Percentiles rank a stretch among this genome's conserved stretches.
These are phyloP conservation scores for Dicentrarchus labrax DNA, from an alignment of 2,113 vertebrate genomes.

Conservation along the genomic window DNA sequence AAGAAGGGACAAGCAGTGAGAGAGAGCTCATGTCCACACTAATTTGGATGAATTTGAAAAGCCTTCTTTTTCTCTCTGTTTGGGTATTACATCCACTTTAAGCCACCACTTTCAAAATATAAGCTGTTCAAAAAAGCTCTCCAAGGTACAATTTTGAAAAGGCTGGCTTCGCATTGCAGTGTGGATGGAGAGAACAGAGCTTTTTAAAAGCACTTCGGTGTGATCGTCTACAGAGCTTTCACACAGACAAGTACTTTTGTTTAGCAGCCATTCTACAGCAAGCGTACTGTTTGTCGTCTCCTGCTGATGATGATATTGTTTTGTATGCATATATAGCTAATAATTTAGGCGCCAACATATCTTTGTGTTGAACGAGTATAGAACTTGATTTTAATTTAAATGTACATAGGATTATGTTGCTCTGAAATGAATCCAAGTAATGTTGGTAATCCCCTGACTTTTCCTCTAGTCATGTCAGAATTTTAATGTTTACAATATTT, in stretches of 20 bases:
- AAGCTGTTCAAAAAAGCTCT: slow-evolving; percentile 1
- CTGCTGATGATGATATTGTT: too few relatives aligned
- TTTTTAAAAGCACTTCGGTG: background rate
- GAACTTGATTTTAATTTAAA: background rate
- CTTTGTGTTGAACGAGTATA: background rate
- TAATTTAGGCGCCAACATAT: background rate
- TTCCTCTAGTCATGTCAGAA: too few relatives aligned
- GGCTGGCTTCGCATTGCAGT: background rate
- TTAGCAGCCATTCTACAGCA: background rate
- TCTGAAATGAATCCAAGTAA: too few relatives aligned
- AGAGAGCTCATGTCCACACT: slow-evolving; percentile 1
- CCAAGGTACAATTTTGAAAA: slow-evolving; percentile 26
- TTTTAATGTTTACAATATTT: too few relatives aligned
- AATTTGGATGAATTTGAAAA: slow-evolving; percentile 26
- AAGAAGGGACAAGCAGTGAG: background rate
- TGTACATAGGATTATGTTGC: too few relatives aligned
- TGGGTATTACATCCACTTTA: slow-evolving; percentile 31
- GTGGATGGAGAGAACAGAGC: background rate
- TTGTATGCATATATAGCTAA: background rate
- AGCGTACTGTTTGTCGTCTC: background rate
- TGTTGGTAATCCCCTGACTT: too few relatives aligned
- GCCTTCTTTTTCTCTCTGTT: slow-evolving; percentile 8
- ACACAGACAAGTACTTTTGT: background rate
- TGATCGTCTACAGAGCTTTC: background rate
- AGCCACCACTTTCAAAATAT: slow-evolving; percentile 9